Percentiles rank a stretch among this genome's conserved stretches.
Conservation (phyloP, 2,888 invertebrate genomes). For the Platerodrilus igneus region DNA sequence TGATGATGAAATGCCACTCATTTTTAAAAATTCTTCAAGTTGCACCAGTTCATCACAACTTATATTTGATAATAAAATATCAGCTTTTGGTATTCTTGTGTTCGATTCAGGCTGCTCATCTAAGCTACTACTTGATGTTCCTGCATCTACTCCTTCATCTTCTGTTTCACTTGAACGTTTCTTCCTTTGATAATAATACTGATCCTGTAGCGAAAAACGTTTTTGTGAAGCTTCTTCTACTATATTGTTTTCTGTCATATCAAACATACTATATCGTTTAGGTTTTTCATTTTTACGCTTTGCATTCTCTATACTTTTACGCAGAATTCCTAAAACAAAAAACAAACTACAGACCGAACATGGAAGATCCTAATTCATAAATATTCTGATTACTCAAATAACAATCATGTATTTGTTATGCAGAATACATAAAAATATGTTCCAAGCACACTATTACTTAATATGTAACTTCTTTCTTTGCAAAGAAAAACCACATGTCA, state of each 20-base stretch:
- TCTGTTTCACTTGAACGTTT: constrained; percentile 48
- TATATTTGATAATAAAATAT: constrained; percentile 43
- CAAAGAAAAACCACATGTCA: too few species aligned
- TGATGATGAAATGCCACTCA: constrained; percentile 65
- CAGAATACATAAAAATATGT: too few species aligned
- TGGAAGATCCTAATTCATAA: too few species aligned
- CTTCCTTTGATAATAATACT: constrained; percentile 52
- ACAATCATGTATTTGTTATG: too few species aligned
- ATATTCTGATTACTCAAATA: too few species aligned
- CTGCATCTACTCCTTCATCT: constrained; percentile 59
- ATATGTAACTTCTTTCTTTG: too few species aligned
- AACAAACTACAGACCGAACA: too few species aligned
- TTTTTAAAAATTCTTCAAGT: constrained; percentile 65
- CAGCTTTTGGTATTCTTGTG: constrained; percentile 37
- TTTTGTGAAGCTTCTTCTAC: constrained; percentile 53
- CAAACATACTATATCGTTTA: constrained; percentile 78
- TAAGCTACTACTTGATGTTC: constrained; percentile 53
- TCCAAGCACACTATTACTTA: too few species aligned
- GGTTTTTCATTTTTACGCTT: constrained; percentile 51
- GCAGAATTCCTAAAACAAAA: constrained; percentile 53
- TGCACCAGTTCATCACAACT: constrained; percentile 63
- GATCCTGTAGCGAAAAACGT: constrained; percentile 71
- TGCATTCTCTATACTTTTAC: constrained; percentile 57
- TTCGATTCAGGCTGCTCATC: constrained; percentile 53
- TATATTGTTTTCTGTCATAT: constrained; percentile 55